phyloP scores from a whole-genome alignment of 2,797 vertebrate genomes.

The Pseudochirops cupreus region DNA sequence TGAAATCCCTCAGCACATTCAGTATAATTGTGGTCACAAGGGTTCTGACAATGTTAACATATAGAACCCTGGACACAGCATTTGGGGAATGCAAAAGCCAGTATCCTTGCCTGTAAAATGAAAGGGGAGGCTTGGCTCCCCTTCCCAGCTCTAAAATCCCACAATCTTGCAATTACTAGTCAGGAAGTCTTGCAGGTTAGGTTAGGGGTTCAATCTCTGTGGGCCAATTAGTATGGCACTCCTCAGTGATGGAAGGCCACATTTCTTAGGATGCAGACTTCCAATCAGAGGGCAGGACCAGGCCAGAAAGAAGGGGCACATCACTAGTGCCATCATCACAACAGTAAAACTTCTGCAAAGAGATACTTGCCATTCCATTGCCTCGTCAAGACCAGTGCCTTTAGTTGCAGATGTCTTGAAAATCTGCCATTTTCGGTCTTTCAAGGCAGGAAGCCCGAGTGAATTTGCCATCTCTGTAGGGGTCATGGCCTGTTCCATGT shows the following conservation, averaged over 20 bases:
- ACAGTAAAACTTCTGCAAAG: slow-evolving; percentile 2
- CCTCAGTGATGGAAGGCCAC: background rate
- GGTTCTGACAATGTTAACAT: background rate
- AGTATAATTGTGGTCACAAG: background rate
- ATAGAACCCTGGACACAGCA: background rate
- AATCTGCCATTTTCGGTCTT: slow-evolving; percentile 99
- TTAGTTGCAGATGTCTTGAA: slow-evolving; percentile 99
- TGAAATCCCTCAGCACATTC: background rate
- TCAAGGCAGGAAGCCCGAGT: slow-evolving; percentile 94
- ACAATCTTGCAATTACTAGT: background rate
- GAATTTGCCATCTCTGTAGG: slow-evolving; percentile 97
- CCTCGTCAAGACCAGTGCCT: slow-evolving; percentile 96
- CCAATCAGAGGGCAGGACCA: background rate
- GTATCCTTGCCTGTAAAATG: background rate
- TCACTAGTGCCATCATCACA: background rate
- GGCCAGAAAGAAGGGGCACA: background rate
- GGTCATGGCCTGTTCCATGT: slow-evolving; percentile 99
- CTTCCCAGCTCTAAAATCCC: background rate
- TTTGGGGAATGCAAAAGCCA: background rate
- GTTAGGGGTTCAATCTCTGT: background rate
- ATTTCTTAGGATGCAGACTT: background rate
- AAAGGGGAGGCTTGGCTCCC: background rate
- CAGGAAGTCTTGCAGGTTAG: background rate
- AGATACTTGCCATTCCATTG: slow-evolving; percentile 95
- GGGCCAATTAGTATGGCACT: background rate